Conservation (phyloP, 2,888 invertebrate genomes). For the Drosophila niveifrons region DNA sequence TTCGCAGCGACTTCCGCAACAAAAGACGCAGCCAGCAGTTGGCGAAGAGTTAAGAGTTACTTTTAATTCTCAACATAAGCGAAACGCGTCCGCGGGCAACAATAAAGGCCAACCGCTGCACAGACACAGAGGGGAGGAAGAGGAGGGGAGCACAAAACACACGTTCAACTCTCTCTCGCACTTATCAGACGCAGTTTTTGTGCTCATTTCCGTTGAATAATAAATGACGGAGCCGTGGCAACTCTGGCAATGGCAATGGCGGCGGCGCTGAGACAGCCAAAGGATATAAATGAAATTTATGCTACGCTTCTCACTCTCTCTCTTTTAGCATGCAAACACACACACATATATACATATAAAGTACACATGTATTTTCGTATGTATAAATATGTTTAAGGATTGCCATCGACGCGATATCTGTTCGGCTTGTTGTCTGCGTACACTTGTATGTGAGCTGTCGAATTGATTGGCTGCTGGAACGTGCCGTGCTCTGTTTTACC, state of each 20-base stretch:
- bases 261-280: slow-evolving; percentile 36
- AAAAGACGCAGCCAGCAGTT: neutral
- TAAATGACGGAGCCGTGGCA: slow-evolving; percentile 51
- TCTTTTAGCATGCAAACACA: neutral
- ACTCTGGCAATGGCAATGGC: slow-evolving; percentile 21
- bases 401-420: slow-evolving; percentile 38
- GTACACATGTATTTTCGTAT: slow-evolving; percentile 13
- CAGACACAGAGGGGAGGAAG: neutral
- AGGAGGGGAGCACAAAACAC: neutral
- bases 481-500: slow-evolving; percentile 26
- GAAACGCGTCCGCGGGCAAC: slow-evolving; percentile 60
- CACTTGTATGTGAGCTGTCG: slow-evolving; percentile 52
- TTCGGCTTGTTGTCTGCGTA: slow-evolving; percentile 37
- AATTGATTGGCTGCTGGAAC: slow-evolving; percentile 70
- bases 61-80: slow-evolving; percentile 72
- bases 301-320: slow-evolving; percentile 7
- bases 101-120: slow-evolving; percentile 41
- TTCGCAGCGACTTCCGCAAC: slow-evolving; percentile 67
- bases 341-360: slow-evolving; percentile 6
- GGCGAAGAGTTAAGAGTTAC: slow-evolving; percentile 68
- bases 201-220: slow-evolving; percentile 71
- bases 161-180: slow-evolving; percentile 7
- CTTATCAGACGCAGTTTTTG: slow-evolving; percentile 34
- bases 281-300: slow-evolving; percentile 59
- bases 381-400: slow-evolving; percentile 25